Conservation (phyloP, 1,140 invertebrate species). For the Holotrichia oblita region DNA sequence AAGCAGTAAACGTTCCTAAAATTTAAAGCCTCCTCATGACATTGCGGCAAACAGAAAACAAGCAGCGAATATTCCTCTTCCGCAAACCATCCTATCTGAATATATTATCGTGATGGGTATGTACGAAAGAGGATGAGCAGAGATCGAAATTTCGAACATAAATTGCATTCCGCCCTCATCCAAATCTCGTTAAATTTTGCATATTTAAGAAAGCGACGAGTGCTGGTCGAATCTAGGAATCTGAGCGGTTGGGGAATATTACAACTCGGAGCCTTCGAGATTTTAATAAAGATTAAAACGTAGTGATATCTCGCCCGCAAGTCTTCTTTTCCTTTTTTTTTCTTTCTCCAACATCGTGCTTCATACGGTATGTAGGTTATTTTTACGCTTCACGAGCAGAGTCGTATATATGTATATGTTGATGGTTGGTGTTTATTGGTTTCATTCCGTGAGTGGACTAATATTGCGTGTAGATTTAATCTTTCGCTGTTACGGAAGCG, state of each 20-base stretch:
- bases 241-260: conserved; percentile 25
- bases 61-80: neutral
- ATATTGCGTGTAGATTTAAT: neutral
- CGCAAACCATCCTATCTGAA: conserved; percentile 15
- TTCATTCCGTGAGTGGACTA: neutral
- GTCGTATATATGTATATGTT: neutral
- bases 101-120: conserved; percentile 19
- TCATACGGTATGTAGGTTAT: conserved; percentile 5
- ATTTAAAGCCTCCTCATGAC: neutral
- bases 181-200: conserved; percentile 36
- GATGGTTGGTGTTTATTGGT: neutral
- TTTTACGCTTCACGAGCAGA: neutral
- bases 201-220: conserved; percentile 34
- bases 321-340: neutral
- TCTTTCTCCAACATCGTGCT: neutral
- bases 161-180: conserved; percentile 34
- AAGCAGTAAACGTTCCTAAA: neutral
- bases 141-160: conserved; percentile 34
- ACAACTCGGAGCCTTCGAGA: conserved; percentile 22
- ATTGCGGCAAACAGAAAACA: neutral
- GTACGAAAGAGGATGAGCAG: neutral
- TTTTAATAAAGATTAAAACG: conserved; percentile 35
- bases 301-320: conserved; percentile 10
- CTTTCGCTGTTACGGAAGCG: neutral
- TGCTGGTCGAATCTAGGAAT: conserved; percentile 33